These are phyloP conservation scores for Natator depressus DNA, from an alignment of 2,113 vertebrate genomes.

Conservation along the genomic window DNA sequence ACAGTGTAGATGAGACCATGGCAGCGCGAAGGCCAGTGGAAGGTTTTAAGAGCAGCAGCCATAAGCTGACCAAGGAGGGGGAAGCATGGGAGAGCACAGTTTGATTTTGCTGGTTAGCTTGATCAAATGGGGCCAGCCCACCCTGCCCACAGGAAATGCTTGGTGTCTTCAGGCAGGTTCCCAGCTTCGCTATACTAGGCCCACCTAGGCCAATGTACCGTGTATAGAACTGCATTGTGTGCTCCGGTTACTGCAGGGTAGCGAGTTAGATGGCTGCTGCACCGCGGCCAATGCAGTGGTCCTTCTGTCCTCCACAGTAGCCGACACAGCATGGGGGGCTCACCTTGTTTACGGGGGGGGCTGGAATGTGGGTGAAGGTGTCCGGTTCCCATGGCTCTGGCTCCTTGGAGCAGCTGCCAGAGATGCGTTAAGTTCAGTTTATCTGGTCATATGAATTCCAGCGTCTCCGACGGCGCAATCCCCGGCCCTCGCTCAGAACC, in stretches of 20 bases:
- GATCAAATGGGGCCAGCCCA: no score
- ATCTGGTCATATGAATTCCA: not conserved
- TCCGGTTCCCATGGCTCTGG: not conserved
- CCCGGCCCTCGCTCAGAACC: not conserved
- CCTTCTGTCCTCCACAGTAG: not conserved
- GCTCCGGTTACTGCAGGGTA: no score
- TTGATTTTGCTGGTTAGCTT: no score
- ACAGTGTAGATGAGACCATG: no score
- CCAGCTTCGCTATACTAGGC: no score
- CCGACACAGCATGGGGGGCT: rapidly evolving
- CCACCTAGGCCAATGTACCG: no score
- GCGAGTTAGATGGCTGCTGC: not conserved
- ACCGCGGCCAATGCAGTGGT: no score
- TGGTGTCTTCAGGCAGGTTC: not conserved
- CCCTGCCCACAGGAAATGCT: not conserved
- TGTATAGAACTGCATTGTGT: no score
- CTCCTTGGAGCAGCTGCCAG: not conserved
- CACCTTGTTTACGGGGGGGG: not conserved
- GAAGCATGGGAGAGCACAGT: no score
- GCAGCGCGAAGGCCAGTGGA: not conserved
- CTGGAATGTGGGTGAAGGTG: not conserved
- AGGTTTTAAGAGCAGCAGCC: not conserved
- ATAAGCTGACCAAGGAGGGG: no score
- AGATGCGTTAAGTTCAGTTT: not conserved
- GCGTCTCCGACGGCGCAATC: rapidly evolving